Percentiles rank a stretch among this genome's conserved stretches.
Conservation (phyloP, 2,888 invertebrate genomes). For the Chydorus sphaericus region DNA sequence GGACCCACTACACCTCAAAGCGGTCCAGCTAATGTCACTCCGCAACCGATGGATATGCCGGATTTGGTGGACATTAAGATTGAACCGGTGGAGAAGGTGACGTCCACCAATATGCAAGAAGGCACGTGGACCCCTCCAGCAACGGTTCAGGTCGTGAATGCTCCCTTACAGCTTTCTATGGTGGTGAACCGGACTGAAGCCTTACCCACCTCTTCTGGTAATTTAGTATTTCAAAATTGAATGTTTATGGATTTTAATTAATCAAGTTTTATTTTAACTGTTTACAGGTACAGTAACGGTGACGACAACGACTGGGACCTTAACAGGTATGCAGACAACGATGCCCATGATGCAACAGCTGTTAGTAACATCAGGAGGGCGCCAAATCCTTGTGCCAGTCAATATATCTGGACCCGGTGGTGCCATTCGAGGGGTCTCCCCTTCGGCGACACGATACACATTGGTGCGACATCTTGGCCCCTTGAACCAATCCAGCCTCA, state of each 20-base stretch:
- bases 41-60: neutral
- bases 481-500: too few relatives aligned
- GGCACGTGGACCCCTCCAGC: too few relatives aligned
- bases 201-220: too few relatives aligned
- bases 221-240: too few relatives aligned
- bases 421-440: too few relatives aligned
- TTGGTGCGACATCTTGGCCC: too few relatives aligned
- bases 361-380: slow-evolving; percentile 15
- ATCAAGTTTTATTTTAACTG: too few relatives aligned
- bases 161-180: slow-evolving; percentile 61
- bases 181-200: slow-evolving; percentile 34
- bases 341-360: slow-evolving; percentile 16
- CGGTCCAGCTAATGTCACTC: neutral
- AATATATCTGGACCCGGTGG: slow-evolving; percentile 19
- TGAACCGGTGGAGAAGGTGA: neutral
- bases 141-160: slow-evolving; percentile 48
- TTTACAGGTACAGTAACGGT: neutral
- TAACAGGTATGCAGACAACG: slow-evolving; percentile 22
- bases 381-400: slow-evolving; percentile 21
- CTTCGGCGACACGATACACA: too few relatives aligned
- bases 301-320: slow-evolving; percentile 18
- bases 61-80: neutral
- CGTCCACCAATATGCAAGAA: slow-evolving; percentile 26
- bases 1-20: neutral
- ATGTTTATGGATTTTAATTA: too few relatives aligned